These are phyloP conservation scores for Lipophrys pholis DNA, from an alignment of 2,113 vertebrate species.

Conservation along the genomic window DNA sequence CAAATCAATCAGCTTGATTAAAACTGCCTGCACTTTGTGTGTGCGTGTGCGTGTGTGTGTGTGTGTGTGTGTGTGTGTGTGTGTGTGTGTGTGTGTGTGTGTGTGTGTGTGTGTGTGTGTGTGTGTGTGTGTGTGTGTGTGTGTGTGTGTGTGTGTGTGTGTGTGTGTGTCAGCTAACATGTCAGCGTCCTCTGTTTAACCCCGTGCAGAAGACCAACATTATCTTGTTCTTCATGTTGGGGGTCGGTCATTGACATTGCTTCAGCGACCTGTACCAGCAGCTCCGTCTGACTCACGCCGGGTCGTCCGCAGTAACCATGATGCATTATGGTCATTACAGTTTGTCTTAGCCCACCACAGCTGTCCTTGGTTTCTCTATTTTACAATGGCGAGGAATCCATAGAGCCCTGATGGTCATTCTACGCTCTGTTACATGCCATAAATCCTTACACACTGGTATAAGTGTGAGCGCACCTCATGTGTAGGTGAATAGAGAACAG, in stretches of 20 bases:
- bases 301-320: constrained; percentile 42
- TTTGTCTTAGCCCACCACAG: constrained; percentile 33
- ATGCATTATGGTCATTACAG: constrained; percentile 60
- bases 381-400: constrained; percentile 17
- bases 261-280: constrained; percentile 10
- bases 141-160: constrained; percentile 11
- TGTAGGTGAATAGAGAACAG: background rate
- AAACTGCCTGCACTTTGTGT: constrained; percentile 14
- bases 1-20: constrained; percentile 54
- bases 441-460: constrained; percentile 44
- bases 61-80: constrained; percentile 12
- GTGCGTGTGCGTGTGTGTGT: constrained; percentile 15
- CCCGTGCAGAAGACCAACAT: constrained; percentile 27
- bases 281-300: constrained; percentile 4
- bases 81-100: constrained; percentile 15
- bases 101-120: constrained; percentile 6
- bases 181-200: constrained; percentile 30
- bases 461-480: background rate
- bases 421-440: constrained; percentile 39
- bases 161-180: constrained; percentile 6
- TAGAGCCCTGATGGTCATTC: constrained; percentile 51
- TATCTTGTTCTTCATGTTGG: constrained; percentile 33
- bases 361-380: constrained; percentile 49
- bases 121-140: background rate
- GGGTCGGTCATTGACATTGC: constrained; percentile 28